phyloP scores from a whole-genome alignment of 2,888 invertebrate species.

The Athrips mouffetella region DNA sequence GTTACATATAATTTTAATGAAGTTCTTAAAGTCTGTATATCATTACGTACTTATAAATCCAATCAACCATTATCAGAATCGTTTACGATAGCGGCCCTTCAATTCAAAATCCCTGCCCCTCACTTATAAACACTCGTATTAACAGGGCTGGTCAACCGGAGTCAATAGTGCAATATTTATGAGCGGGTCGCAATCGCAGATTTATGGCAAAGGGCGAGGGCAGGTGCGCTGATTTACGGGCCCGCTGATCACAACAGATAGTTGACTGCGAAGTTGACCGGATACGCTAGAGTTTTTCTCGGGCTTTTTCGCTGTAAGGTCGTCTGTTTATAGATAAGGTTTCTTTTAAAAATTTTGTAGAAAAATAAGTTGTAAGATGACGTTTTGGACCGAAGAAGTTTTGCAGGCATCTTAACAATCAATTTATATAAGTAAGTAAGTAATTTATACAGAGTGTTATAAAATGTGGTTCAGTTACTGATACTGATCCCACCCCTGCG shows the following conservation, averaged over 20 bases:
- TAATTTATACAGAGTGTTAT: no score
- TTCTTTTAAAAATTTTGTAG: no score
- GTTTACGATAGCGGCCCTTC: neutral
- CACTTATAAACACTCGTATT: conserved; percentile 10
- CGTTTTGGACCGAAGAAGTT: no score
- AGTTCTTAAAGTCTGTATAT: no score
- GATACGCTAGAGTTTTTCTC: conserved; percentile 1
- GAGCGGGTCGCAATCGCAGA: conserved; percentile 20
- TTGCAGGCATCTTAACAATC: no score
- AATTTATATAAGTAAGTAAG: no score
- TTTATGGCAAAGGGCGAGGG: conserved; percentile 20
- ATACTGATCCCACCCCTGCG: no score
- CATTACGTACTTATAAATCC: no score
- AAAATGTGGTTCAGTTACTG: no score
- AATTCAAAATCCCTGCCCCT: neutral
- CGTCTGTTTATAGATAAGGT: neutral
- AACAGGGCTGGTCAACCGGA: conserved; percentile 18
- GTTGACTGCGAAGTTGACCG: neutral
- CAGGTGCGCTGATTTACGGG: conserved; percentile 23
- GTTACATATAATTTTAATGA: no score
- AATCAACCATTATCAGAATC: neutral
- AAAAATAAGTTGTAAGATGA: no score
- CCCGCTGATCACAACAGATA: conserved; percentile 12
- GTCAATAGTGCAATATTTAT: conserved; percentile 28
- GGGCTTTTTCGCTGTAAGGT: neutral